A percentile compares a stretch with the other conserved stretches of the same genome.
phyloP scores from a whole-genome alignment of 2,113 vertebrate genomes.

The Delphinus delphis region DNA sequence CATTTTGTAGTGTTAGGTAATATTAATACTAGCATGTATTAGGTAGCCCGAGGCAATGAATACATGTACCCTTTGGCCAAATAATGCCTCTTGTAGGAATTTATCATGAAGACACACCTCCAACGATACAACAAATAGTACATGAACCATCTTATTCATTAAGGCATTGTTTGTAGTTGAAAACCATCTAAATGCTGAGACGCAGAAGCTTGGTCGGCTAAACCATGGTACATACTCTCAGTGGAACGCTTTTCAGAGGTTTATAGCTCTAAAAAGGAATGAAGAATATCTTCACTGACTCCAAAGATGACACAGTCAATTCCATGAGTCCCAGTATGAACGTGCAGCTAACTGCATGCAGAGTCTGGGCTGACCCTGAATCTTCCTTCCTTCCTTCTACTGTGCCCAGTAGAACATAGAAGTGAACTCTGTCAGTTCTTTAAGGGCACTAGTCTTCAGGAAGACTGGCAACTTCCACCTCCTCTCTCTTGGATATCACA shows the following conservation, averaged over 20 bases:
- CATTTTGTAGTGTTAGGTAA: not conserved
- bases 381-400: not conserved
- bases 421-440: not conserved
- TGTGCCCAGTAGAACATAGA: not conserved
- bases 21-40: not conserved
- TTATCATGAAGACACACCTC: not conserved
- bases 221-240: no score
- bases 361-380: no score
- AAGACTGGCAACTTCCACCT: not conserved
- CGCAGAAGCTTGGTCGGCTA: accelerated
- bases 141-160: not conserved
- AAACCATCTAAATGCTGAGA: not conserved
- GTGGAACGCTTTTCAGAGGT: accelerated
- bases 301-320: accelerated
- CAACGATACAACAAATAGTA: not conserved
- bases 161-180: not conserved
- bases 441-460: not conserved
- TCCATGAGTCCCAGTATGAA: no score
- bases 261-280: not conserved
- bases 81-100: not conserved
- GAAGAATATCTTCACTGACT: accelerated
- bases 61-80: not conserved
- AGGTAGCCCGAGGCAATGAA: not conserved
- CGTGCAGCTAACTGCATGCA: not conserved
- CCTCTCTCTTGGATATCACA: not conserved